Evolutionary conservation across 2,888 invertebrate genomes (phyloP).

Genomic region (Hylaea fasciaria): DNA sequence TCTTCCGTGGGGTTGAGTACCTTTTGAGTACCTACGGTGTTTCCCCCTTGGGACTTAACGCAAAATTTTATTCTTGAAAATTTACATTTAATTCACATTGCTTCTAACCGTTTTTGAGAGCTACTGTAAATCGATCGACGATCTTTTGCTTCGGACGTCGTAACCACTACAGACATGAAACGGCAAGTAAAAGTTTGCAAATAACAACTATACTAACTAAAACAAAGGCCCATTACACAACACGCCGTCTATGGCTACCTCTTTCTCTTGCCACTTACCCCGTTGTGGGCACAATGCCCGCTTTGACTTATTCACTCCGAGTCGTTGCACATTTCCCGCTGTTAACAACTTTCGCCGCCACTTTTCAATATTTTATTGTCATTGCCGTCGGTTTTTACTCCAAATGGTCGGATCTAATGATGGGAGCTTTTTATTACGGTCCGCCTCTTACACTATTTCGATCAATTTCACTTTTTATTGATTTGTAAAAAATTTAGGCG

Average conservation of each 20-base stretch:
- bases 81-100: no score
- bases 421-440: no score
- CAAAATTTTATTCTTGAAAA: no score
- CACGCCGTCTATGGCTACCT: slow-evolving; percentile 1
- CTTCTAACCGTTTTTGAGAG: no score
- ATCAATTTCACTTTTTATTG: no score
- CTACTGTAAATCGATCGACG: no score
- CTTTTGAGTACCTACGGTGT: no score
- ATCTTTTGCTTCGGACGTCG: background rate
- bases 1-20: no score
- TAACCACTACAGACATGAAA: background rate
- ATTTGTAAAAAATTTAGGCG: background rate
- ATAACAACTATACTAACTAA: background rate
- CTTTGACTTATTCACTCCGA: slow-evolving; percentile 10
- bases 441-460: no score
- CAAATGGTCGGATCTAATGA: background rate
- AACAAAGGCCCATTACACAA: slow-evolving; percentile 16
- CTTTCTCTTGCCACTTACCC: slow-evolving; percentile 5
- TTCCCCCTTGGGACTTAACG: no score
- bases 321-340: slow-evolving; percentile 16
- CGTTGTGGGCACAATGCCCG: slow-evolving; percentile 4
- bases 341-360: slow-evolving; percentile 20
- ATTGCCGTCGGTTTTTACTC: background rate
- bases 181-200: background rate
- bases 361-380: slow-evolving; percentile 17